Evolutionary conservation across 2,888 invertebrate genomes (phyloP).

Genomic region (Hydriomena furcata): DNA sequence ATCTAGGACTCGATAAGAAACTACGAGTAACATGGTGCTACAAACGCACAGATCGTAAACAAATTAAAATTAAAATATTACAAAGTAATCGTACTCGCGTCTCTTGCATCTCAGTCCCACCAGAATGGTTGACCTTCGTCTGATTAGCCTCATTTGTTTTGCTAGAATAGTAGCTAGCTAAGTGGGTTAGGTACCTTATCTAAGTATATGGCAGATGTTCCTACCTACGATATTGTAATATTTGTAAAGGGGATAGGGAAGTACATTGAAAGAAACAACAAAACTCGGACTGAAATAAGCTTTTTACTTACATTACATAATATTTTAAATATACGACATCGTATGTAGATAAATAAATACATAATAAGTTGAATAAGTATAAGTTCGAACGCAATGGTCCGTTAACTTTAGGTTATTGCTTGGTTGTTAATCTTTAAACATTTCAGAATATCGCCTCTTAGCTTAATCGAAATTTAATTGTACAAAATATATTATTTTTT

Average conservation of each 20-base stretch:
- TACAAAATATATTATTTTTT: constrained; percentile 47
- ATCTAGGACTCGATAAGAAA: too few species aligned
- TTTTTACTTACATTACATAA: constrained; percentile 76
- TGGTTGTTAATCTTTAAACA: constrained; percentile 6
- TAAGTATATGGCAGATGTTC: too few species aligned
- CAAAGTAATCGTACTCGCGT: too few species aligned
- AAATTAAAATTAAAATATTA: too few species aligned
- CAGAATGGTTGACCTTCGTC: too few species aligned
- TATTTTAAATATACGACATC: constrained; percentile 55
- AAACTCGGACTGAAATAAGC: constrained; percentile 70
- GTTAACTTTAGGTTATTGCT: constrained; percentile 13
- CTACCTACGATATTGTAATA: too few species aligned
- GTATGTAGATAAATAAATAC: constrained; percentile 34
- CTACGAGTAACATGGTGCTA: too few species aligned
- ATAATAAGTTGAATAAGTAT: constrained; percentile 25
- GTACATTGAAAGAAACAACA: constrained; percentile 54
- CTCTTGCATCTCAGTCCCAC: too few species aligned
- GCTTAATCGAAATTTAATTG: constrained; percentile 48
- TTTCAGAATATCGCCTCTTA: constrained; percentile 58
- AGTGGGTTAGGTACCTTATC: constrained; percentile 27
- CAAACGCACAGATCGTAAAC: too few species aligned
- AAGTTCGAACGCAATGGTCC: constrained; percentile 9
- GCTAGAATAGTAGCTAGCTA: neutral
- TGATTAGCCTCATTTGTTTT: too few species aligned
- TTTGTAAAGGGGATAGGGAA: too few species aligned